Conservation (phyloP, 2,797 vertebrate genomes). For the Poecilia wingei region DNA sequence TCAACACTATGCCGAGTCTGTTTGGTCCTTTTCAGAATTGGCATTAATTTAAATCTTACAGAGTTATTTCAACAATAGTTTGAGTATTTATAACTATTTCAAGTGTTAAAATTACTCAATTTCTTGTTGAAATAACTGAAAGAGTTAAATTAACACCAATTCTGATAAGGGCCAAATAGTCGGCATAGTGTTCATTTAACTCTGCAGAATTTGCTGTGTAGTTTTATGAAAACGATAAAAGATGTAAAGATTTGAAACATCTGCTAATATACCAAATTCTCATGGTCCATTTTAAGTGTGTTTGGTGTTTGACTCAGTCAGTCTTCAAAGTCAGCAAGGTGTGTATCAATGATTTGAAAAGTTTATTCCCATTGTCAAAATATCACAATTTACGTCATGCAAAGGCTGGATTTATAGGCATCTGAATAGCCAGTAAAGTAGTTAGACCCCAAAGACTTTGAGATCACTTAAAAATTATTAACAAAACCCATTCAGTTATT, state of each 20-base stretch:
- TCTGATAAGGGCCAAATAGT: no score
- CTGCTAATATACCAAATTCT: neutral
- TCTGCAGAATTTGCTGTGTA: neutral
- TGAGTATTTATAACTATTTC: no score
- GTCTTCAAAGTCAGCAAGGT: neutral
- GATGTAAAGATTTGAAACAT: neutral
- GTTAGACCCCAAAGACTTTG: neutral
- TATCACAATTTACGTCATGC: neutral
- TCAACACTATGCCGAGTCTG: no score
- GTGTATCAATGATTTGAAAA: neutral
- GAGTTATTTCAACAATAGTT: no score
- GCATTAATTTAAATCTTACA: no score
- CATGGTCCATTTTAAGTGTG: neutral
- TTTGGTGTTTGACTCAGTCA: neutral
- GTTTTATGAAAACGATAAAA: neutral
- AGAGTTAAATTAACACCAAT: no score
- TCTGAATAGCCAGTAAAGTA: neutral
- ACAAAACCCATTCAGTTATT: neutral
- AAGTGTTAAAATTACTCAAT: no score
- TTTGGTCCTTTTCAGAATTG: no score
- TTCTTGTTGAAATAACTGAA: no score
- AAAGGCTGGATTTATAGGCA: neutral
- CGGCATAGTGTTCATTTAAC: no score
- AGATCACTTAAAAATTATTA: neutral
- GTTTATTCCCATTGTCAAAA: neutral